Evolutionary conservation across 2,888 invertebrate genomes (phyloP), one percentile per base, ranked within the genome.

Genomic region (Caenorhabditis afra): DNA sequence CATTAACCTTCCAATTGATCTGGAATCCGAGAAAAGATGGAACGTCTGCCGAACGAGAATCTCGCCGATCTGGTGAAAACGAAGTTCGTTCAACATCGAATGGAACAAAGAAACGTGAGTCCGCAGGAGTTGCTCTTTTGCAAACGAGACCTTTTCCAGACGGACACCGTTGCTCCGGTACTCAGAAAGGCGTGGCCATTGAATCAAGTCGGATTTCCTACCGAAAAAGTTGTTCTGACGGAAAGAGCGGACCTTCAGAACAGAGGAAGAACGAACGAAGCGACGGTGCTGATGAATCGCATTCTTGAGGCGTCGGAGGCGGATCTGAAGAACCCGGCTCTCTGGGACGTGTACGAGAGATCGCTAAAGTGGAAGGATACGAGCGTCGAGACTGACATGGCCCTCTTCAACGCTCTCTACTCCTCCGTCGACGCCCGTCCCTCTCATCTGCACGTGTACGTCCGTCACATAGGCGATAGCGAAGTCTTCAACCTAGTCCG

Each of bases 291-390:
- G 16, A 8, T 41, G 57, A 58, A 41, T 20, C 57, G 57, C 4
- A 58, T 58, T 58, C 57, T 41, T 20, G 41, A 58, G 22, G 11
- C 57, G 20, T 41, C 57, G 41, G 57, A 58, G 14, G 14, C 7
- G 5, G n/a, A n/a, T 11, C n/a, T 58, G 41, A 58, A 10, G 10
- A 22, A 58, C 10, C 7, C 8, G 11, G 11, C 7, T 8, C 1
- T 20, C 2, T 58, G 57, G 57, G 20, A 58, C 41, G 1, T 58
- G 23, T 58, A 20, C 20, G 44, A 58, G 22, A 44, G 10, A 12
- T 29, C 29, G 22, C 39, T 39, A 39, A 39, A 3, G 18, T 29
- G 29, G 29, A 29, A 29, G 29, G 4, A 29, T 3, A 29, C 29
- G 29, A 29, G 29, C 29, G 4, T 3, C 29, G 29, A 3, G 4